These are phyloP conservation scores for Brenthis ino DNA, from an alignment of 2,888 invertebrate species.

Conservation along the genomic window DNA sequence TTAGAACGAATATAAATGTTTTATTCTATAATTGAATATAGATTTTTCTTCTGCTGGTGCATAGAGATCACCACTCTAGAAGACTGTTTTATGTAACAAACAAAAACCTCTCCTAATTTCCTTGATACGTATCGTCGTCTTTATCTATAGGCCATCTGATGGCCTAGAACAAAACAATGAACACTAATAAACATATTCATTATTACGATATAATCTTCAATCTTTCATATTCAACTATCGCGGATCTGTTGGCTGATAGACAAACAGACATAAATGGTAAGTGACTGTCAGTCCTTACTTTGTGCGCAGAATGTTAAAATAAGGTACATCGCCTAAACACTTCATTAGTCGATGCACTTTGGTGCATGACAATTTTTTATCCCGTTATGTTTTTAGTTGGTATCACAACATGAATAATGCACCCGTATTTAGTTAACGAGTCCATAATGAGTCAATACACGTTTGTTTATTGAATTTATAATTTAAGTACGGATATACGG, in stretches of 20 bases:
- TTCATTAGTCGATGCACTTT: conserved; percentile 16
- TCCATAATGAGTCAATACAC: conserved; percentile 14
- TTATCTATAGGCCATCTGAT: conserved; percentile 3
- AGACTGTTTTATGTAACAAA: too few species aligned
- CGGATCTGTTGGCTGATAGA: conserved; percentile 28
- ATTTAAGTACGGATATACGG: not conserved
- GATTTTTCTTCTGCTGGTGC: too few species aligned
- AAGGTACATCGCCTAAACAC: not conserved
- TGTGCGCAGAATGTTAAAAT: not conserved
- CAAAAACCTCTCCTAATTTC: not conserved
- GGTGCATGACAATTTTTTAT: conserved; percentile 17
- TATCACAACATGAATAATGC: conserved; percentile 9
- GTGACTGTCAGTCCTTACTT: conserved; percentile 3
- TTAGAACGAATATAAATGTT: too few species aligned
- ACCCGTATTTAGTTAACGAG: conserved; percentile 5
- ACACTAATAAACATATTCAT: conserved; percentile 24
- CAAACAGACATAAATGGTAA: conserved; percentile 20
- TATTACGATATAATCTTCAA: conserved; percentile 15
- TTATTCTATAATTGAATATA: too few species aligned
- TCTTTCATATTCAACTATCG: conserved; percentile 29
- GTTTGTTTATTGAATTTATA: conserved; percentile 1
- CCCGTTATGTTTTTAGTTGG: conserved; percentile 13
- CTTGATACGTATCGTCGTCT: not conserved
- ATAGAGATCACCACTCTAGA: too few species aligned
- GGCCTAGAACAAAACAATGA: conserved; percentile 21